phyloP scores from a whole-genome alignment of 2,888 invertebrate species.

The Pocota personata region DNA sequence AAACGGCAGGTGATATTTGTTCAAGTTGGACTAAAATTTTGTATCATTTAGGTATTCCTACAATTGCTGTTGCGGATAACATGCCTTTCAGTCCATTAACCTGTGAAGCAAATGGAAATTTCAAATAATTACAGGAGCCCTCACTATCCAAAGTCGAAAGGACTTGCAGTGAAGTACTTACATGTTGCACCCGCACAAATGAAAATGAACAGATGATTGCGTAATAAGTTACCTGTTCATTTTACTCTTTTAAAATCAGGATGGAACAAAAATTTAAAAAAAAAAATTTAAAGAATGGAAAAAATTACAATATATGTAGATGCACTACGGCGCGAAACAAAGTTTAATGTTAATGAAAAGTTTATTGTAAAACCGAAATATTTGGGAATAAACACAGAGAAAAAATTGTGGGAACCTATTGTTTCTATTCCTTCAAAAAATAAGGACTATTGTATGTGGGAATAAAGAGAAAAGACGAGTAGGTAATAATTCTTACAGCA shows the following conservation, averaged over 20 bases:
- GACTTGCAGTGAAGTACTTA: conserved; percentile 12
- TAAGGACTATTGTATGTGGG: neutral
- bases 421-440: conserved; percentile 11
- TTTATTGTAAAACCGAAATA: conserved; percentile 20
- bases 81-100: conserved; percentile 8
- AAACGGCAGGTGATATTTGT: conserved; percentile 15
- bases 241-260: neutral
- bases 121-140: conserved; percentile 15
- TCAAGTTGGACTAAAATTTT: neutral
- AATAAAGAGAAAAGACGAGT: too few species aligned
- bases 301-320: neutral
- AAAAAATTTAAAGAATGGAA: conserved; percentile 7
- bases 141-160: conserved; percentile 20
- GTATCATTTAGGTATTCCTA: conserved; percentile 10
- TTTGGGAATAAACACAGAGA: neutral
- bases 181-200: conserved; percentile 4
- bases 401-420: neutral
- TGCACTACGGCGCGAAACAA: too few species aligned
- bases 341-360: conserved; percentile 1
- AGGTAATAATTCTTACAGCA: too few species aligned
- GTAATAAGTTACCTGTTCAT: conserved; percentile 7
- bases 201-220: conserved; percentile 12
- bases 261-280: neutral
- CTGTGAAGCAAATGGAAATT: conserved; percentile 6
- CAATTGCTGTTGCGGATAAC: conserved; percentile 20